These are phyloP conservation scores for Parnassius smintheus DNA, from an alignment of 2,888 invertebrate genomes.

Conservation along the genomic window DNA sequence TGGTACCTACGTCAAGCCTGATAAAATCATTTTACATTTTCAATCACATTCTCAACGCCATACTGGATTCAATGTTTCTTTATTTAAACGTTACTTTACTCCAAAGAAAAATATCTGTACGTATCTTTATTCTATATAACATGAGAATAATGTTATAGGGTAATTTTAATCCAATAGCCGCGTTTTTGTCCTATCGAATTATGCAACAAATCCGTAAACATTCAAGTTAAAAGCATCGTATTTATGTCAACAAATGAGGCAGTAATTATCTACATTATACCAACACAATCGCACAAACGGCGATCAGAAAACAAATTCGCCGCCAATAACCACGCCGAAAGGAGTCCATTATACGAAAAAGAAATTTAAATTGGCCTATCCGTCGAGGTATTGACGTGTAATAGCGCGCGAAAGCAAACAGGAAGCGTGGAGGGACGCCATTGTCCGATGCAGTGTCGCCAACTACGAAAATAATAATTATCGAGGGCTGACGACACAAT, in stretches of 20 bases:
- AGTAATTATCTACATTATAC: slow-evolving; percentile 29
- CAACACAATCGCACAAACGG: slow-evolving; percentile 1
- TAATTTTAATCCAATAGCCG: neutral
- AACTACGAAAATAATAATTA: slow-evolving; percentile 81
- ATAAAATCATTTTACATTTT: too few species aligned
- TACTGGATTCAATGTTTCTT: too few species aligned
- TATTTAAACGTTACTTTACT: too few species aligned
- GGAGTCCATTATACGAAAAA: slow-evolving; percentile 64
- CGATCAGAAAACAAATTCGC: slow-evolving; percentile 60
- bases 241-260: slow-evolving; percentile 33
- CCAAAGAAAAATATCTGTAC: too few species aligned
- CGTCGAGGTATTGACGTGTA: slow-evolving; percentile 74
- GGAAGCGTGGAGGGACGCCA: slow-evolving; percentile 71
- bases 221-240: neutral
- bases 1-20: too few species aligned
- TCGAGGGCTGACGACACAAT: slow-evolving; percentile 73
- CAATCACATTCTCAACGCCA: too few species aligned
- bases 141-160: too few species aligned
- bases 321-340: slow-evolving; percentile 56
- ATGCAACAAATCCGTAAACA: slow-evolving; percentile 1
- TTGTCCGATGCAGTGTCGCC: slow-evolving; percentile 76
- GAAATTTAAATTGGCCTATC: slow-evolving; percentile 78
- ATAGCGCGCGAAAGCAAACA: slow-evolving; percentile 80
- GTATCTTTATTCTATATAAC: too few species aligned
- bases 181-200: neutral